Percentiles rank a stretch among this genome's conserved stretches.
Evolutionary conservation across 1,140 invertebrate genomes (phyloP).

Genomic region (Eupeodes corollae): DNA sequence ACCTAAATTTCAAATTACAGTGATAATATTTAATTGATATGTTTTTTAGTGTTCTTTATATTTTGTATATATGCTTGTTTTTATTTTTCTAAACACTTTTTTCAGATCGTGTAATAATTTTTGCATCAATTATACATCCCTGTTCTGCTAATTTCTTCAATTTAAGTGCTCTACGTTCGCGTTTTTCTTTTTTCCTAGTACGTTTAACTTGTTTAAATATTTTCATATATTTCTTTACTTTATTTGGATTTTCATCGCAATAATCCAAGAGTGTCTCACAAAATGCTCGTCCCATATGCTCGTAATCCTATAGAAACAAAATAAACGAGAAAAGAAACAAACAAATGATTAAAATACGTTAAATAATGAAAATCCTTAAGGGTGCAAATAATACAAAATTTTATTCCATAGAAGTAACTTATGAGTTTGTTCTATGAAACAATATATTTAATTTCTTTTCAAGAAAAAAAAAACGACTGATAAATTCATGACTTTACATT

Average conservation of each 20-base stretch:
- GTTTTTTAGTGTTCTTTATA: too few relatives aligned
- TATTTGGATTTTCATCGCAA: conserved; percentile 75
- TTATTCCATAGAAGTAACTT: too few relatives aligned
- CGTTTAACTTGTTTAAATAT: conserved; percentile 65
- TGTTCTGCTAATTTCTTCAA: conserved; percentile 38
- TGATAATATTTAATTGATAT: too few relatives aligned
- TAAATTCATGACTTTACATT: too few relatives aligned
- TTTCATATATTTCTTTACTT: conserved; percentile 67
- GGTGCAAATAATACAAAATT: too few relatives aligned
- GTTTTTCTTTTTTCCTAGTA: conserved; percentile 48
- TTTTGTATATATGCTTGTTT: too few relatives aligned
- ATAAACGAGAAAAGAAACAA: conserved; percentile 8
- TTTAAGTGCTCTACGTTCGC: conserved; percentile 37
- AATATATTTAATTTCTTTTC: too few relatives aligned
- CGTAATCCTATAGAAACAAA: too few relatives aligned
- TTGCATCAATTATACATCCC: conserved; percentile 36
- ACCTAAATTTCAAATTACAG: too few relatives aligned
- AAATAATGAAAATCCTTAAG: too few relatives aligned
- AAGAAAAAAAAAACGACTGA: too few relatives aligned
- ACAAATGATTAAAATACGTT: neutral
- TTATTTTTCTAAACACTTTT: neutral
- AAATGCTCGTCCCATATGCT: conserved; percentile 74
- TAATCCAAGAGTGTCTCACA: conserved; percentile 87
- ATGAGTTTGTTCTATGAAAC: too few relatives aligned
- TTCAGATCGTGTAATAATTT: conserved; percentile 13